Base-by-base conservation (phyloP, 2,113 vertebrate genomes). In the Cyprinodon tularosa region DNA sequence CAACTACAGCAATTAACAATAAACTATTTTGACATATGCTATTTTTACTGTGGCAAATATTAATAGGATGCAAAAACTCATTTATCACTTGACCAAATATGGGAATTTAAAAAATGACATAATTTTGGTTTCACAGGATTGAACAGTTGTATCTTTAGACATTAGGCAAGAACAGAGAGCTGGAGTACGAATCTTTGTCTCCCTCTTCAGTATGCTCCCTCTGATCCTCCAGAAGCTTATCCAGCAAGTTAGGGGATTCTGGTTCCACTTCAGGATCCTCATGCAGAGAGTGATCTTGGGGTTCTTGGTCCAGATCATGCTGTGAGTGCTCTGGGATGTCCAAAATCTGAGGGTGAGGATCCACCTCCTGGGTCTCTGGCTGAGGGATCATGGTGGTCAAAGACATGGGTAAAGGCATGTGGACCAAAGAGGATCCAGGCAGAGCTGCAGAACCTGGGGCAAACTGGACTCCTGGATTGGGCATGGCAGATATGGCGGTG, bases 151-250 rank as follows among this genome's bases (percentile, higher is more conserved):
- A 15, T 40, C 57, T 71, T 93, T 76, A 96, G 71, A 96, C 93
- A 68, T 95, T 94, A 40, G 95, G 90, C 4, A 96, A 93, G 10
- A 96, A 96, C 1, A 97, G 88, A 0, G 95, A 92, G 50, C 93
- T 89, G 83, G 84, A 94, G 72, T 96, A 92, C 3, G 94, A 92
- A 0, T 98, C 96, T 44, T 94, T 93, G 50, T 93, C 95, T 12
- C 88, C 95, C 12, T 94, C 95, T 39, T 94, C 93, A 0, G 93
- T 95, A 45, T 94, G 94, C 38, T 95, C 66, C n/a, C 89, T 95
- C 36, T 95, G 80, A 1, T 91, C 86, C 71, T 95, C 94, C 1
- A 99, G 95, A 68, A 98, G 95, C 90, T 96, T 98, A 88, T 99
- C 97, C 57, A 98, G 94, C 66, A 97, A 94, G 81, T 78, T 94